phyloP scores from a whole-genome alignment of 2,797 vertebrate genomes.

The Enteromius unitaeniatus region DNA sequence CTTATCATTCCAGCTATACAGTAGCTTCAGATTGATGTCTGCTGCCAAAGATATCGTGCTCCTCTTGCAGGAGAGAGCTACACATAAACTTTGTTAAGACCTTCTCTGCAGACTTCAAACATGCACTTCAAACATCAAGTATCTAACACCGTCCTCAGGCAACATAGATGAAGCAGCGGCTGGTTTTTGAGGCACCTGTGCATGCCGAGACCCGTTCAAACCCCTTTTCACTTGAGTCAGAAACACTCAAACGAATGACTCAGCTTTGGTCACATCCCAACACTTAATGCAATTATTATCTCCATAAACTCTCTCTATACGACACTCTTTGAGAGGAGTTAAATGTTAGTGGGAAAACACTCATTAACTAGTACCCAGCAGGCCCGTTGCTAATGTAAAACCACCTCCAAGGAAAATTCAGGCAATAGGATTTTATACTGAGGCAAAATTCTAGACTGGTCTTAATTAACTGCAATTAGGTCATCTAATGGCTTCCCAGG shows the following conservation, averaged over 20 bases:
- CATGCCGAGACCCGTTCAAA: slow-evolving; percentile 22
- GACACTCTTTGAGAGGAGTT: slow-evolving; percentile 9
- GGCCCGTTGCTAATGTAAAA: neutral
- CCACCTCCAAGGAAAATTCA: slow-evolving; percentile 26
- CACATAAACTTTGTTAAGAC: slow-evolving; percentile 19
- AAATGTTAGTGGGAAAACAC: slow-evolving; percentile 16
- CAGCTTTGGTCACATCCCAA: slow-evolving; percentile 7
- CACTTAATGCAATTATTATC: slow-evolving; percentile 7
- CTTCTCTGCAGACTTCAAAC: slow-evolving; percentile 34
- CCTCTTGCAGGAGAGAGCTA: neutral
- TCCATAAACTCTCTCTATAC: neutral
- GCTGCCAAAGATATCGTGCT: neutral
- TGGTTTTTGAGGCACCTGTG: neutral
- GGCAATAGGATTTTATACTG: slow-evolving; percentile 41
- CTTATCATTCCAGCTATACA: neutral
- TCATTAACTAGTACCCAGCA: slow-evolving; percentile 33
- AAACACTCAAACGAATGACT: neutral
- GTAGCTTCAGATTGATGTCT: neutral
- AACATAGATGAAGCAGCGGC: slow-evolving; percentile 14
- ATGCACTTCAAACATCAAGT: slow-evolving; percentile 33
- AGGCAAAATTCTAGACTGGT: neutral
- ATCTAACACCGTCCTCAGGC: slow-evolving; percentile 17
- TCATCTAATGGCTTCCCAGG: slow-evolving; percentile 14
- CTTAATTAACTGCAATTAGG: slow-evolving; percentile 23
- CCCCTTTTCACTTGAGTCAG: neutral